Conservation (phyloP, 2,888 invertebrate genomes). For the Drosophila infuscata region DNA sequence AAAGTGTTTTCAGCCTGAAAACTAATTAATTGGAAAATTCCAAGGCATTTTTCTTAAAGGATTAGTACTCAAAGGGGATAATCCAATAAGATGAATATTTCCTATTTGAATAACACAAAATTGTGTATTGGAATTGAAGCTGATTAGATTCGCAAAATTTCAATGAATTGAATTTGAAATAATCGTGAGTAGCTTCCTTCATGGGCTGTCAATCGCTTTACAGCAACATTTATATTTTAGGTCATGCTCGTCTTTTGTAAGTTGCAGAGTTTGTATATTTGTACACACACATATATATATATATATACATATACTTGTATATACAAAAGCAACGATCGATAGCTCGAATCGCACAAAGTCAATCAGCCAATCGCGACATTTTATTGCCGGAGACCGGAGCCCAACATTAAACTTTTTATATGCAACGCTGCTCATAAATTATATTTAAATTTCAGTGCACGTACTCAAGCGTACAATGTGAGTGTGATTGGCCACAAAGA, state of each 20-base stretch:
- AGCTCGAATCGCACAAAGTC: slow-evolving; percentile 47
- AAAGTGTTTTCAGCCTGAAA: not conserved
- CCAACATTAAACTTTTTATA: slow-evolving; percentile 51
- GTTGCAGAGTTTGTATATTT: slow-evolving; percentile 17
- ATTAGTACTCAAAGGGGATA: not conserved
- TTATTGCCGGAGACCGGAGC: slow-evolving; percentile 52
- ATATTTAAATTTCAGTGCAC: slow-evolving; percentile 78
- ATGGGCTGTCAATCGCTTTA: slow-evolving; percentile 27
- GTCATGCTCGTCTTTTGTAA: slow-evolving; percentile 63
- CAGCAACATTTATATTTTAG: slow-evolving; percentile 44
- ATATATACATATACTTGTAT: slow-evolving; percentile 23
- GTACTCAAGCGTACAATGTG: slow-evolving; percentile 70
- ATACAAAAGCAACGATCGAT: slow-evolving; percentile 27
- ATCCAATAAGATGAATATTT: not conserved
- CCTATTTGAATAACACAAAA: not conserved
- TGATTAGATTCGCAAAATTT: not conserved
- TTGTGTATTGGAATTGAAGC: not conserved
- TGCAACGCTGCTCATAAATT: slow-evolving; percentile 70
- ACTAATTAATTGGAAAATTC: not conserved
- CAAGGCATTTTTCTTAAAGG: not conserved
- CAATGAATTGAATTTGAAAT: slow-evolving; percentile 12
- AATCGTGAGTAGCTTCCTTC: slow-evolving; percentile 11
- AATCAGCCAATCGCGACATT: slow-evolving; percentile 78
- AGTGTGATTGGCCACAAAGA: slow-evolving; percentile 20
- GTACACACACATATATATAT: slow-evolving; percentile 21